Base-by-base conservation (phyloP, 2,797 vertebrate species). In the Galaxias olidus region DNA sequence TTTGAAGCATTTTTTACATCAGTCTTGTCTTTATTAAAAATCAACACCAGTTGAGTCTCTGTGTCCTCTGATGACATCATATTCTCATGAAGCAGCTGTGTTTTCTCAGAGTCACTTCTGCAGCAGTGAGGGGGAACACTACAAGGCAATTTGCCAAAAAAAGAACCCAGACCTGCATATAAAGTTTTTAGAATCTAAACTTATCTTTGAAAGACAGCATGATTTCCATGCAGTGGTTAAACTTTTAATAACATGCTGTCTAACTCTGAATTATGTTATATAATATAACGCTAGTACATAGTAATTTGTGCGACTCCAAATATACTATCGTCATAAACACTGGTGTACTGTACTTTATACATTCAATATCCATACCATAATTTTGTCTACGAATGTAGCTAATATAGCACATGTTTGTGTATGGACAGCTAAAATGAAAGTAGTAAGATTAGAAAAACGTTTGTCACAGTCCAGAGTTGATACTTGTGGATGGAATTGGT, bases 31-130 rank as follows among this genome's bases (percentile, higher is more conserved):
- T 89, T 84, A 88, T 87, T 85, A 88, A 88, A 88, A 81, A 86
- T 85, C 86, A 86, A 89, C 84, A 88, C 68, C 69, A 61, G 72
- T 75, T 68, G 77, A 82, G 84, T 79, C 56, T 42, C n/a, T 46
- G 62, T 73, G 76, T 86, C 84, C 76, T 68, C 59, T 79, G 76
- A 81, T 90, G 85, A 90, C 87, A 88, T 91, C 88, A 90, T 88
- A 77, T 83, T 84, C 50, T 63, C 30, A 57, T 80, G 76, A 72
- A 85, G 78, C 88, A 91, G 86, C 89, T 90, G 88, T 88, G 87
- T 89, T 89, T 90, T 84, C 86, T 91, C 87, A 84, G 68, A 84
- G 84, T 87, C 84, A 84, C 83, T 85, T 83, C 81, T 76, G 85
- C 84, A 85, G 78, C 77, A 78, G 71, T 68, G 72, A 65, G 72